These are phyloP conservation scores for Littorina saxatilis DNA, from an alignment of 1,140 invertebrate species.

Conservation along the genomic window DNA sequence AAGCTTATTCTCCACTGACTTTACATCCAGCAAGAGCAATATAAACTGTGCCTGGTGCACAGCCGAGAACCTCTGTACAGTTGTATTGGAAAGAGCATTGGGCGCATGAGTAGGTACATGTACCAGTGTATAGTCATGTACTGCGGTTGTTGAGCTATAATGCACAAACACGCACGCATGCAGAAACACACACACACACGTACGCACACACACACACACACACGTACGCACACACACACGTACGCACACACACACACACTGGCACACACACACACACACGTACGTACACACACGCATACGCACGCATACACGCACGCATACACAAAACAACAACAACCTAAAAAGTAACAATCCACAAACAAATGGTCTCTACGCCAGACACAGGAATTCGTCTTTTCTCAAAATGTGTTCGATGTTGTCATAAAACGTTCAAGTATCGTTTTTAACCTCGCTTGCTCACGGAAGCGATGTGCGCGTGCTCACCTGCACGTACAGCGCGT, in stretches of 20 bases:
- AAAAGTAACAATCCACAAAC: not conserved
- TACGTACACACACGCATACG: not conserved
- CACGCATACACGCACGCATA: not conserved
- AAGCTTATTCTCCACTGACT: too few species aligned
- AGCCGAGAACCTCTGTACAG: too few species aligned
- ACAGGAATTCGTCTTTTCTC: not conserved
- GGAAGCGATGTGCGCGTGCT: not conserved
- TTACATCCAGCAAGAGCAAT: too few species aligned
- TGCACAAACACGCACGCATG: too few species aligned
- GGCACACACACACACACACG: not conserved
- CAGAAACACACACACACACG: too few species aligned
- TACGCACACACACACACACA: constrained; percentile 1
- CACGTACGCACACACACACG: not conserved
- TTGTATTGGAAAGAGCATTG: not conserved
- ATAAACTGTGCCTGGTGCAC: too few species aligned
- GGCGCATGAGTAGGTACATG: not conserved
- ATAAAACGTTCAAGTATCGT: too few species aligned
- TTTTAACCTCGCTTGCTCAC: too few species aligned
- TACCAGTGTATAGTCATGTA: too few species aligned
- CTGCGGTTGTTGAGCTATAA: not conserved
- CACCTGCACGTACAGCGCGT: too few species aligned
- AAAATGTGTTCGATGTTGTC: not conserved
- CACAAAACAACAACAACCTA: not conserved
- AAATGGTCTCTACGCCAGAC: not conserved
- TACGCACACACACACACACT: too few species aligned